These are phyloP conservation scores for Pangasius mekongensis DNA, from an alignment of 2,797 vertebrate species.

Conservation along the genomic window DNA sequence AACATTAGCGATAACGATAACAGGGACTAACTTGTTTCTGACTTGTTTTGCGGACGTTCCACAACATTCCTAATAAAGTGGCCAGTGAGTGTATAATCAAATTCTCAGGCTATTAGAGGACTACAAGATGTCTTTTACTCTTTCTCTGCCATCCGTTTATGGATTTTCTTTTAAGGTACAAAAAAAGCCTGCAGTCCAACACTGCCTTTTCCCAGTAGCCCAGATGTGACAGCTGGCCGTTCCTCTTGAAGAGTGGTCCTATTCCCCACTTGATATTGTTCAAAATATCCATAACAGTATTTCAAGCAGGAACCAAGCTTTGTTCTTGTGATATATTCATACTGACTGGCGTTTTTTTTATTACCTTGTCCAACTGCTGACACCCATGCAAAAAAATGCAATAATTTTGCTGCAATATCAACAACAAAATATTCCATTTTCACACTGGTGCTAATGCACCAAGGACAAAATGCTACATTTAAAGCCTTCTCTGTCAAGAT, in stretches of 20 bases:
- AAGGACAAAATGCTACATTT: background rate
- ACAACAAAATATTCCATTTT: background rate
- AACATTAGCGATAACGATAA: background rate
- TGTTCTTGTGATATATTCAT: conserved; percentile 25
- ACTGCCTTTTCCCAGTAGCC: background rate
- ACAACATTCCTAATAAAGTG: background rate
- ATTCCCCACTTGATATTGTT: conserved; percentile 26
- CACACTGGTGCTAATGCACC: background rate
- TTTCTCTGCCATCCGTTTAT: background rate
- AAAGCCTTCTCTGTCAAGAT: background rate
- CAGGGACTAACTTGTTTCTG: background rate
- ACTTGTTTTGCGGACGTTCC: background rate
- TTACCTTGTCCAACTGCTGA: conserved; percentile 5
- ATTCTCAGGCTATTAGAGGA: background rate
- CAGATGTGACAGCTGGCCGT: conserved; percentile 39
- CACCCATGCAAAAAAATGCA: background rate
- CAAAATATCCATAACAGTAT: conserved; percentile 30
- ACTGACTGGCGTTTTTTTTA: background rate
- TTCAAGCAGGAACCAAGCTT: conserved; percentile 19
- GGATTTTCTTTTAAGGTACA: conserved; percentile 17
- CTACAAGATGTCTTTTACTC: background rate
- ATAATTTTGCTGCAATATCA: background rate
- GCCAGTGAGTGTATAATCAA: background rate
- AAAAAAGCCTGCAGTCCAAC: background rate
- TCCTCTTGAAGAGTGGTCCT: conserved; percentile 27